These are phyloP conservation scores for Papilio polytes DNA, from an alignment of 1,140 invertebrate genomes.

Conservation along the genomic window DNA sequence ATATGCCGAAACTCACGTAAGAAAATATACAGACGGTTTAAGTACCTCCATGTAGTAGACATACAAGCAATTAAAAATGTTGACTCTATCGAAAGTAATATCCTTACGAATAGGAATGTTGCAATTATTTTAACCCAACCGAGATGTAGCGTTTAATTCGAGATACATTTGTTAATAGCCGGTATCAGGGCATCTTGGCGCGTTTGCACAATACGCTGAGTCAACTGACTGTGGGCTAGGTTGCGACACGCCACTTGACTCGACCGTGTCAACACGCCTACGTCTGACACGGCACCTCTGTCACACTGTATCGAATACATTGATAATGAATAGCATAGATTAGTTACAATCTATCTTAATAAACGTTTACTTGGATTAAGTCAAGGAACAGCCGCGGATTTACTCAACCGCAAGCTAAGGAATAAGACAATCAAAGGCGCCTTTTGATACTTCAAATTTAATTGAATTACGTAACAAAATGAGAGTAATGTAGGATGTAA, in stretches of 20 bases:
- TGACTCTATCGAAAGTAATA: too few relatives aligned
- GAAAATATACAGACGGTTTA: too few relatives aligned
- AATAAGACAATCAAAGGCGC: not conserved
- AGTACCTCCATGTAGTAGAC: too few relatives aligned
- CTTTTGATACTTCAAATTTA: not conserved
- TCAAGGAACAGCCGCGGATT: not conserved
- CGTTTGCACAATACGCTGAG: conserved; percentile 54
- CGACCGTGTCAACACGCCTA: conserved; percentile 53
- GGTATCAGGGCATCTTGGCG: conserved; percentile 45
- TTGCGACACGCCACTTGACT: conserved; percentile 53
- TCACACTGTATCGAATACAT: conserved; percentile 20
- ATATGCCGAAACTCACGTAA: too few relatives aligned
- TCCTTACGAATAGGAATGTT: too few relatives aligned
- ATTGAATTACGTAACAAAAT: not conserved
- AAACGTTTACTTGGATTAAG: not conserved
- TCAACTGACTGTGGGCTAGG: conserved; percentile 53
- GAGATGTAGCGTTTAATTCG: not conserved
- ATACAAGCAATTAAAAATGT: too few relatives aligned
- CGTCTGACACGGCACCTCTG: conserved; percentile 34
- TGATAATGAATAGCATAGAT: conserved; percentile 18
- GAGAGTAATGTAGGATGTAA: not conserved
- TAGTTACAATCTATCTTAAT: conserved; percentile 15
- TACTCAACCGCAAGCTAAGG: not conserved
- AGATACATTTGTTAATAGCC: conserved; percentile 31
- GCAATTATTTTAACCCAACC: not conserved